Evolutionary conservation across 2,797 vertebrate genomes (phyloP), one percentile per base, ranked within the genome.

Genomic region (Darevskia nairensis): DNA sequence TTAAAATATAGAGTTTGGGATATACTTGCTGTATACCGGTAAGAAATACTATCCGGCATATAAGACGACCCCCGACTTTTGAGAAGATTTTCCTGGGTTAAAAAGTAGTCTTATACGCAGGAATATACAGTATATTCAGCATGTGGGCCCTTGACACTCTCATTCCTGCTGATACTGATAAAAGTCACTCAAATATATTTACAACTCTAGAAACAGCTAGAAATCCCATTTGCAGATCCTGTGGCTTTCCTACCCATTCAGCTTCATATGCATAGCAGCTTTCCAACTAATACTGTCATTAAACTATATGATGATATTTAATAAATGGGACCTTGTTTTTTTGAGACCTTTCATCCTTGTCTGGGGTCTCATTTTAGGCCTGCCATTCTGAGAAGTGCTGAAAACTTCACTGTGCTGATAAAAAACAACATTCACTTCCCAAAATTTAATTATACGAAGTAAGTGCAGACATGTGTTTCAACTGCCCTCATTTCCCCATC

Each of bases 321-420:
- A 35, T 35, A 1, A 35, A 35, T 35, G 35, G 35, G 35, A 35
- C 2, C 1, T 35, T 35, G 35, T 35, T 35, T 35, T 35, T 35
- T 35, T 35, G 35, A 35, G 35, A 35, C 35, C 35, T 35, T 88
- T 89, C 83, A 50, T 44, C 35, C 3, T 64, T 11, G 21, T 41
- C 11, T 8, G 84, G 66, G 78, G 8, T 90, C 93, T 91, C 88
- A 84, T 91, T 90, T 83, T 89, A 98, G 98, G 75, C 98, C 98
- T 41, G 97, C 96, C 8, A 90, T 98, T 94, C 92, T 99, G 91
- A 96, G 93, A 68, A 97, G 97, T 59, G 98, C 98, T 0, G 97
- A 98, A 94, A 98, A 98, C 95, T 99, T 98, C 94, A 98, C 98
- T 0, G 97, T 99, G 68, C 96, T 99, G 82, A 97, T 98, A 91